phyloP scores from a whole-genome alignment of 1,140 invertebrate species.

The Carcinoscorpius rotundicauda region DNA sequence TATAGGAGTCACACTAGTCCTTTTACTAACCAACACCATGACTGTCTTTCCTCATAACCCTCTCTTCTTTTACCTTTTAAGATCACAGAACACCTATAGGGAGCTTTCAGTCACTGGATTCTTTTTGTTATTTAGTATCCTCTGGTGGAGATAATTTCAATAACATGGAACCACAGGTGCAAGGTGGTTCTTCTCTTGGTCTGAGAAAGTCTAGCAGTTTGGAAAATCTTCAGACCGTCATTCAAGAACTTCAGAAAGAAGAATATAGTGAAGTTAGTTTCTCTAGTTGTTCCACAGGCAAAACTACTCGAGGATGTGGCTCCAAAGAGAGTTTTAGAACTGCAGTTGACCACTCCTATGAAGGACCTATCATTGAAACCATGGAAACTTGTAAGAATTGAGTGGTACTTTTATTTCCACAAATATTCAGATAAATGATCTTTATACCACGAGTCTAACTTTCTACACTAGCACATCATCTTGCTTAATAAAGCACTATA shows the following conservation, averaged over 20 bases:
- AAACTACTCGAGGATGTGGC: slow-evolving; percentile 50
- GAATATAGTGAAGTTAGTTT: slow-evolving; percentile 38
- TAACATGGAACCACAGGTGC: slow-evolving; percentile 23
- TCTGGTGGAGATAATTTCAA: too few relatives aligned
- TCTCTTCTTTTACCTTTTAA: too few relatives aligned
- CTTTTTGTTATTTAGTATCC: too few relatives aligned
- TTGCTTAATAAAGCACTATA: neutral
- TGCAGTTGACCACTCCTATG: slow-evolving; percentile 58
- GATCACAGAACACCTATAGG: too few relatives aligned
- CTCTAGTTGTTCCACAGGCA: slow-evolving; percentile 38
- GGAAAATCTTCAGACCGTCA: slow-evolving; percentile 74
- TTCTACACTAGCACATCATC: neutral
- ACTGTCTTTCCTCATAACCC: too few relatives aligned
- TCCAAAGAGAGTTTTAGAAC: slow-evolving; percentile 66
- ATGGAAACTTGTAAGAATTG: slow-evolving; percentile 40
- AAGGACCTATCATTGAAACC: slow-evolving; percentile 32
- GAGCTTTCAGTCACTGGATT: too few relatives aligned
- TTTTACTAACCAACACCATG: too few relatives aligned
- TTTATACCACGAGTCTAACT: neutral
- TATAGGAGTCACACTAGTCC: too few relatives aligned
- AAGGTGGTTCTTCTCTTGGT: slow-evolving; percentile 54
- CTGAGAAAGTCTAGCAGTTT: slow-evolving; percentile 78
- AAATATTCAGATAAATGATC: neutral
- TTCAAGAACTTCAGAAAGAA: slow-evolving; percentile 49
- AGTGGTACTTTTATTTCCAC: too few relatives aligned